phyloP scores from a whole-genome alignment of 1,140 invertebrate species.

The Solen grandis region DNA sequence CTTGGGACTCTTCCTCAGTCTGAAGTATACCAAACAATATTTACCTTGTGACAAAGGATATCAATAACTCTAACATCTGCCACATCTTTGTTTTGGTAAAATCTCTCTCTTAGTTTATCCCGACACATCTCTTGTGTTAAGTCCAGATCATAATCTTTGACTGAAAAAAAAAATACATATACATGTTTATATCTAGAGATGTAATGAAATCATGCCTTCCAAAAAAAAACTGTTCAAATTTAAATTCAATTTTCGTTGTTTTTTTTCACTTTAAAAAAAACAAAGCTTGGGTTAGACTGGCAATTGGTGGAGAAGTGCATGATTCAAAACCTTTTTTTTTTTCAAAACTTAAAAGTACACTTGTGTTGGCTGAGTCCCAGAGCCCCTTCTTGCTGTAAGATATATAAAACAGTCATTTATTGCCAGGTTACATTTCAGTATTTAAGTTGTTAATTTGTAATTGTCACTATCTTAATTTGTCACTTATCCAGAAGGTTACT shows the following conservation, averaged over 20 bases:
- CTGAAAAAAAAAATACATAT: conserved; percentile 62
- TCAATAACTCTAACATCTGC: conserved; percentile 94
- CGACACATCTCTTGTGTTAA: conserved; percentile 86
- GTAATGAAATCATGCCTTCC: not conserved
- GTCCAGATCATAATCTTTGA: conserved; percentile 86
- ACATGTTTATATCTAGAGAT: not conserved
- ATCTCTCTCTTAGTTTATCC: conserved; percentile 90
- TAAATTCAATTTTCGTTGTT: not conserved
- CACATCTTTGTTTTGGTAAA: conserved; percentile 88
- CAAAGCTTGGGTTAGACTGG: not conserved
- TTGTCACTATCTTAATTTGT: too few relatives aligned
- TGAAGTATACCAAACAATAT: conserved; percentile 25
- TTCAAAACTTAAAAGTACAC: too few relatives aligned
- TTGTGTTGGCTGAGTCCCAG: too few relatives aligned
- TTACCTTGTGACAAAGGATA: conserved; percentile 94
- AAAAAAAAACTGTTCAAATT: not conserved
- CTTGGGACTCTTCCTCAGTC: too few relatives aligned
- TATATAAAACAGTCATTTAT: too few relatives aligned
- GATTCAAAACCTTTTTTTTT: too few relatives aligned
- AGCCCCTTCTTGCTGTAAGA: too few relatives aligned
- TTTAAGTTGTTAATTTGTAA: too few relatives aligned
- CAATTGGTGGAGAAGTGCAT: too few relatives aligned
- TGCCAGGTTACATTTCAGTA: too few relatives aligned
- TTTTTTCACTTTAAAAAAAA: not conserved
- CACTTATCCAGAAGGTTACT: too few relatives aligned